A percentile compares a stretch with the other conserved stretches of the same genome.
Conservation (phyloP, 2,888 invertebrate species). For the Leptopilina drosophilae region DNA sequence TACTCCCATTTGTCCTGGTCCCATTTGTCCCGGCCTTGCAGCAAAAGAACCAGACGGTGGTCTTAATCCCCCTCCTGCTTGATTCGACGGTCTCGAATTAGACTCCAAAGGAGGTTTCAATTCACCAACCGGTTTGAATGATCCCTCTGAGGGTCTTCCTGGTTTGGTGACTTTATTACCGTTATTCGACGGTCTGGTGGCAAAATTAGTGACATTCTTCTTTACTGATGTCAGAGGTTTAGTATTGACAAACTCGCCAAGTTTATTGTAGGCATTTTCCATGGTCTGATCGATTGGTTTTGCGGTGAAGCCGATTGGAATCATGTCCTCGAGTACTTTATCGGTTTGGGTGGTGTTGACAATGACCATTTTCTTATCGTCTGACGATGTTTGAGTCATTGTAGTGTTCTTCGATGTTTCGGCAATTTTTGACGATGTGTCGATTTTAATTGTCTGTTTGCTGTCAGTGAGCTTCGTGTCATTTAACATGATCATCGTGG, state of each 20-base stretch:
- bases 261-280: constrained; percentile 48
- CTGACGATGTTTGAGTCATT: neutral
- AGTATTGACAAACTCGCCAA: constrained; percentile 44
- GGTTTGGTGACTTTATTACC: neutral
- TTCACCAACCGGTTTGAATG: neutral
- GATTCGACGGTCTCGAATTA: neutral
- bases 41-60: too few relatives aligned
- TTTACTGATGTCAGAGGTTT: neutral
- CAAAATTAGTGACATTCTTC: constrained; percentile 4
- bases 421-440: neutral
- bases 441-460: neutral
- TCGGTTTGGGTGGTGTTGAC: neutral
- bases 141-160: neutral
- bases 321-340: neutral
- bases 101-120: neutral
- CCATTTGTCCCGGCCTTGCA: too few relatives aligned
- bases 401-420: neutral
- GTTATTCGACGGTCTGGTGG: neutral
- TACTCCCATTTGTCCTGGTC: neutral
- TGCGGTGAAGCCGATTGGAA: neutral
- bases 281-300: constrained; percentile 13
- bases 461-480: neutral
- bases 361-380: neutral
- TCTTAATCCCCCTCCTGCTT: too few relatives aligned
- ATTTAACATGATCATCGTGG: neutral